Conservation (phyloP, 37 sponge, comb jelly and placozoan species). For the Corticium candelabrum region DNA sequence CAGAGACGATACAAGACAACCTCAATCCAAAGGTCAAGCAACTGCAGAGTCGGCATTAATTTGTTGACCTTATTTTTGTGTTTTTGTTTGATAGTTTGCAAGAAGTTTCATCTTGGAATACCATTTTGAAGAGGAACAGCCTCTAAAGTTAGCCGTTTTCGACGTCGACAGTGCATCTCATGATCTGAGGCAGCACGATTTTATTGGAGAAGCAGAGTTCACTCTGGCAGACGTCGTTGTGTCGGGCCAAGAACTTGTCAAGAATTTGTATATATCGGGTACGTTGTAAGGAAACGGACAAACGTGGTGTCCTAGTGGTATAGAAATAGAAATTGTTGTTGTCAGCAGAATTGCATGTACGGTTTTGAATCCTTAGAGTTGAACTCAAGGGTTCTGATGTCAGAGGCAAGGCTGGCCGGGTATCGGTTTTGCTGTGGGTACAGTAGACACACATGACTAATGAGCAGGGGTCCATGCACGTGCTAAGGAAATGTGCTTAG, state of each 20-base stretch:
- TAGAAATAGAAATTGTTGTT: no score
- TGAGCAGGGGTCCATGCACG: no score
- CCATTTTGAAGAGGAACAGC: slow-evolving; percentile 88
- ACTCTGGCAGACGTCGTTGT: slow-evolving; percentile 69
- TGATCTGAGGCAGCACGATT: slow-evolving; percentile 49
- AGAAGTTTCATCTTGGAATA: slow-evolving; percentile 75
- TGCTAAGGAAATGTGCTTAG: no score
- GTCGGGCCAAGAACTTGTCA: slow-evolving; percentile 46
- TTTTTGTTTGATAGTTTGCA: slow-evolving; percentile 43
- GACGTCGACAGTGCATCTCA: slow-evolving; percentile 61
- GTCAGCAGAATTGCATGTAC: no score
- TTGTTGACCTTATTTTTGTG: background rate
- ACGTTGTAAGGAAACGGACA: no score
- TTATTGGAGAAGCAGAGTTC: slow-evolving; percentile 60
- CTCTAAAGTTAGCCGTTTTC: slow-evolving; percentile 63
- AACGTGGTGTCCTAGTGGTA: no score
- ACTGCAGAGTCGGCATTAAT: background rate
- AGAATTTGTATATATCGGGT: slow-evolving; percentile 53
- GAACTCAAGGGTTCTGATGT: no score
- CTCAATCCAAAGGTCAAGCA: slow-evolving; percentile 70
- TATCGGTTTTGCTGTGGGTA: no score
- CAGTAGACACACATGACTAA: no score
- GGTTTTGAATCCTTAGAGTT: no score
- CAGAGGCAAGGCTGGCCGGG: no score
- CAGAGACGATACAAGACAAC: slow-evolving; percentile 77